These are phyloP conservation scores for Eremobia ochroleuca DNA, from an alignment of 2,888 invertebrate genomes.

Conservation along the genomic window DNA sequence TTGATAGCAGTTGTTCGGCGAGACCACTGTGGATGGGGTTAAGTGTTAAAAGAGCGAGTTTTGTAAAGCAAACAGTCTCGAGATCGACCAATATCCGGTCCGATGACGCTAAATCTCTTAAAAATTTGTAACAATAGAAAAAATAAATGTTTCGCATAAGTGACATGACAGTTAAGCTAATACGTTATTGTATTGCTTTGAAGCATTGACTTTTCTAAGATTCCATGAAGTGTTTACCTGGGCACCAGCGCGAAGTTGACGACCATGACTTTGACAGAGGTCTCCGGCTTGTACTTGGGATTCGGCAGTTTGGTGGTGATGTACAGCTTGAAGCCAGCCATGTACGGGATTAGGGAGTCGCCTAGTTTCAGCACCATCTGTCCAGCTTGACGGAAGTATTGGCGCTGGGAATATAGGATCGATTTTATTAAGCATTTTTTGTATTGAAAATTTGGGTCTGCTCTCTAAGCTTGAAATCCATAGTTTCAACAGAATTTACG, in stretches of 20 bases:
- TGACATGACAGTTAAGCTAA: too few relatives aligned
- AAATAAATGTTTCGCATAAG: too few relatives aligned
- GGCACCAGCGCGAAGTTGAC: slow-evolving; percentile 97
- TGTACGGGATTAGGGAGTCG: slow-evolving; percentile 95
- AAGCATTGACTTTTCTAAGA: background rate
- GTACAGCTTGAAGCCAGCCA: slow-evolving; percentile 94
- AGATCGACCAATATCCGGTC: background rate
- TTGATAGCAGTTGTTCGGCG: slow-evolving; percentile 96
- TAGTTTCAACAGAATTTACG: too few relatives aligned
- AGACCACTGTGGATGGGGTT: slow-evolving; percentile 91
- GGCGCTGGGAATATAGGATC: slow-evolving; percentile 87
- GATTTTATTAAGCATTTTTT: background rate
- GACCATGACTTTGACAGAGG: slow-evolving; percentile 95
- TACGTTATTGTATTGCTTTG: background rate
- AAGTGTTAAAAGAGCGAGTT: background rate
- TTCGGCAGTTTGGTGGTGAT: slow-evolving; percentile 97
- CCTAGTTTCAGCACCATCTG: slow-evolving; percentile 95
- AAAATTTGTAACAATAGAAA: too few relatives aligned
- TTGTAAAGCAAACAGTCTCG: background rate
- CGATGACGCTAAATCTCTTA: too few relatives aligned
- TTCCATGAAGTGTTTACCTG: slow-evolving; percentile 86
- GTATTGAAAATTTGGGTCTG: background rate
- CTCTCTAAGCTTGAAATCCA: too few relatives aligned
- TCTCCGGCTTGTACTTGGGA: slow-evolving; percentile 97
- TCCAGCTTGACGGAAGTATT: slow-evolving; percentile 95